Evolutionary conservation across 2,888 invertebrate species (phyloP).

Genomic region (Ochlodes sylvanus): DNA sequence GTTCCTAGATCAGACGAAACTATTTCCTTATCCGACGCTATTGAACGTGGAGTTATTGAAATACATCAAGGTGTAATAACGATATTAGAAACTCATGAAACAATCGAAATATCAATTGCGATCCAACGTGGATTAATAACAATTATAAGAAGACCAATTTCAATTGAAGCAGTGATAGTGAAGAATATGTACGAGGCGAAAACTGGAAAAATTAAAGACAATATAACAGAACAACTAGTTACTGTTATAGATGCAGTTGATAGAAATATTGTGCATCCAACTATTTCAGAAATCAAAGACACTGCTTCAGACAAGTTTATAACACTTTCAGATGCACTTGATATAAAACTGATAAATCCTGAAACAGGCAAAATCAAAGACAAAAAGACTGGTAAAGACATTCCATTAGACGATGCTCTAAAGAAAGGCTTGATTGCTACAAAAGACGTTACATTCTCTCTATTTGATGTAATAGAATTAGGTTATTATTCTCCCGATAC

Average conservation of each 20-base stretch:
- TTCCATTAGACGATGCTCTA: conserved; percentile 89
- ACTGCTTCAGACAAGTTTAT: conserved; percentile 89
- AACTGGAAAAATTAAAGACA: conserved; percentile 89
- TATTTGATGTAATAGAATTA: conserved; percentile 90
- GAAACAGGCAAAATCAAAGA: conserved; percentile 90
- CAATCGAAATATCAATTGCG: conserved; percentile 89
- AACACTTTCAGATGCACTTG: conserved; percentile 90
- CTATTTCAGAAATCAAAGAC: conserved; percentile 92
- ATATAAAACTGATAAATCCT: conserved; percentile 87
- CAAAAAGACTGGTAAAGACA: conserved; percentile 88
- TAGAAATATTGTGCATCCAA: conserved; percentile 92
- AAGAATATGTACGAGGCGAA: conserved; percentile 89
- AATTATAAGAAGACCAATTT: conserved; percentile 89
- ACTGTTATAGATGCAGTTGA: conserved; percentile 91
- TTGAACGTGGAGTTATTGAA: conserved; percentile 91
- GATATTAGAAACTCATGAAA: conserved; percentile 88
- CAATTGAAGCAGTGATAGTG: conserved; percentile 90
- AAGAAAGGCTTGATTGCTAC: conserved; percentile 89
- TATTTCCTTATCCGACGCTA: conserved; percentile 92
- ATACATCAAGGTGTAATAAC: conserved; percentile 89
- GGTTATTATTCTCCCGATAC: conserved; percentile 91
- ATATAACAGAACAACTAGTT: conserved; percentile 88
- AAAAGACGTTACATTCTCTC: conserved; percentile 88
- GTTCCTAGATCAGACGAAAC: conserved; percentile 90
- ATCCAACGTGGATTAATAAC: conserved; percentile 89